Percentiles rank a stretch among this genome's conserved stretches.
Conservation (phyloP, 1,140 invertebrate species). For the Brachionus rotundiformis region DNA sequence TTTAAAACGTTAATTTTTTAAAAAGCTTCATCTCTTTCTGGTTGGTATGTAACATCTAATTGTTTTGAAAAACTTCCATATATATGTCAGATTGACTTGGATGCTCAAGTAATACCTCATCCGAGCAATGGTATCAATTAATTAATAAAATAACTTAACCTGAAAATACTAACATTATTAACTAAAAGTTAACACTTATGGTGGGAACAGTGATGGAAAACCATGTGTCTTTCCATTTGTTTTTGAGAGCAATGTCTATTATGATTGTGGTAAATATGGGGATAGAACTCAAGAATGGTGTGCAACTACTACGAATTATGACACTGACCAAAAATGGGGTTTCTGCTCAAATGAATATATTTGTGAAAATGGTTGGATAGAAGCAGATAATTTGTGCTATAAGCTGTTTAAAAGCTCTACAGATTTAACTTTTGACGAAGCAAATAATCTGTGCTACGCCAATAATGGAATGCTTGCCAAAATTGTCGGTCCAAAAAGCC, state of each 20-base stretch:
- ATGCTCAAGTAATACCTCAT: constrained; percentile 24
- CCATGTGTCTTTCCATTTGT: constrained; percentile 54
- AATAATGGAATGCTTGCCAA: background rate
- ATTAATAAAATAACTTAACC: background rate
- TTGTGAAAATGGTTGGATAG: constrained; percentile 15
- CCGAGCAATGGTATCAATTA: constrained; percentile 44
- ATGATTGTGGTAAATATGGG: constrained; percentile 43
- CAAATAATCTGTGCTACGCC: background rate
- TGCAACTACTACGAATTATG: constrained; percentile 52
- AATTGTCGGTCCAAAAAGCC: background rate
- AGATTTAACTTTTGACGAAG: background rate
- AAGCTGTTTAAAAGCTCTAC: background rate
- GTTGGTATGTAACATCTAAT: constrained; percentile 38
- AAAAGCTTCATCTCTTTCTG: background rate
- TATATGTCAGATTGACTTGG: constrained; percentile 34
- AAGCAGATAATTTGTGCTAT: background rate
- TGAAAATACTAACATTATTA: too few species aligned
- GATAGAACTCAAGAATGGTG: constrained; percentile 51
- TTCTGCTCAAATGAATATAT: constrained; percentile 47
- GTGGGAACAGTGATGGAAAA: constrained; percentile 19
- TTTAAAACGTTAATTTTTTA: background rate
- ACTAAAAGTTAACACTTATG: constrained; percentile 21
- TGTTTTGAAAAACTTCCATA: constrained; percentile 41
- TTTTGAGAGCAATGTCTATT: constrained; percentile 52
- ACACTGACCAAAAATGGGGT: constrained; percentile 53